Evolutionary conservation across 2,113 vertebrate species (phyloP), one percentile per base, ranked within the genome.

Genomic region (Calyptommatus sinebrachiatus): DNA sequence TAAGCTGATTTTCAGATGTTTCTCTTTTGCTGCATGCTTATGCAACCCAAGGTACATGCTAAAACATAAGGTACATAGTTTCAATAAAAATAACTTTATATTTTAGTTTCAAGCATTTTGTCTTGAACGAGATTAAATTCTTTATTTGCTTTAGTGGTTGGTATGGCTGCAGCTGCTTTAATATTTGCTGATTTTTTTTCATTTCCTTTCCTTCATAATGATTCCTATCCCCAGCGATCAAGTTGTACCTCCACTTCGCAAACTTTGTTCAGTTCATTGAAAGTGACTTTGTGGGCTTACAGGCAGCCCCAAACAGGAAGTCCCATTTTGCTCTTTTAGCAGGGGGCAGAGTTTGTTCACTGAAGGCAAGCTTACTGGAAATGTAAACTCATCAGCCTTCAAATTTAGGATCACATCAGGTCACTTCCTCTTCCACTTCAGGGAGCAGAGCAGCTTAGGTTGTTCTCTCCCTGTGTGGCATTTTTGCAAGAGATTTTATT

Each of bases 381-480:
- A 86, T 86, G 77, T 41, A 82, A 89, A 86, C 84, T 84, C 74
- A 48, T 28, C 57, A 82, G 83, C 78, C 86, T 87, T 86, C n/a
- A 4, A 77, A 86, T 5, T 14, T 78, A 71, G 84, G 87, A 92
- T 91, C 90, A 85, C 84, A 80, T 76, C 11, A 80, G 89, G 88
- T 92, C 90, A 87, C 85, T 92, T 92, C 89, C 88, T 86, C 89
- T 85, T 89, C 83, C 81, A 73, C 89, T 89, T 91, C 84, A 87
- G 87, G 84, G 70, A 70, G 84, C 4, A 0, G 83, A 86, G 82
- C 0, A 0, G 71, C 82, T 86, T 89, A 89, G 89, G 83, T 83
- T 4, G 0, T 66, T 90, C 84, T 73, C 63, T 82, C 82, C 88
- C 79, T 1, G 0, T 1, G 0, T 83, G 73, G 83, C 0, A 0